phyloP scores from a whole-genome alignment of 2,797 vertebrate species.

The Gambusia yucatana region DNA sequence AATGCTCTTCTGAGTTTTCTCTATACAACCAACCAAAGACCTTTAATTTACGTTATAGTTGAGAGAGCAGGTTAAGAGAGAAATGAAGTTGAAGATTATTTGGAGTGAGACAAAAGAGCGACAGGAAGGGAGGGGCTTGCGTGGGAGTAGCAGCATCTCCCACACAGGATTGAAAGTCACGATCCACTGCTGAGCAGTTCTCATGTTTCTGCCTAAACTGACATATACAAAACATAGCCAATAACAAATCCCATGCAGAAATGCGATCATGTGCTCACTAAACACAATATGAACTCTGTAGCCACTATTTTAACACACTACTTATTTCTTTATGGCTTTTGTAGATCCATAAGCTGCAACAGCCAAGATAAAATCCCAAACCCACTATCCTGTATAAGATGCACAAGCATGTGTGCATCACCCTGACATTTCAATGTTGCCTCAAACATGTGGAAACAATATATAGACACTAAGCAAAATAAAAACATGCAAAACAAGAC shows the following conservation, averaged over 20 bases:
- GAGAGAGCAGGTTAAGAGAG: conserved; percentile 29
- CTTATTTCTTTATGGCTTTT: conserved; percentile 12
- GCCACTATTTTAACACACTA: background rate
- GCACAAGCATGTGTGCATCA: conserved; percentile 23
- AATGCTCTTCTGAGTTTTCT: background rate
- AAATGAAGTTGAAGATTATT: conserved; percentile 57
- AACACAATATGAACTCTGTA: background rate
- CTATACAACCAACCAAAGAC: background rate
- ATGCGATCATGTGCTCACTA: conserved; percentile 10
- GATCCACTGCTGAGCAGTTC: conserved; percentile 42
- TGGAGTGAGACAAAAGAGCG: conserved; percentile 29
- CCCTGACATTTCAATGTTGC: conserved; percentile 8
- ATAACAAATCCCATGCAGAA: conserved; percentile 19
- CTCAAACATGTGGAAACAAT: conserved; percentile 13
- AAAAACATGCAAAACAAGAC: conserved; percentile 14
- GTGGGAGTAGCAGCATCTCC: conserved; percentile 59
- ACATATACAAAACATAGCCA: conserved; percentile 31
- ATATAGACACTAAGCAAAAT: conserved; percentile 3
- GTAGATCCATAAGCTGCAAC: conserved; percentile 32
- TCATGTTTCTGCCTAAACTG: conserved; percentile 33
- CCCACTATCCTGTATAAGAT: background rate
- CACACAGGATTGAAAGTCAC: conserved; percentile 61
- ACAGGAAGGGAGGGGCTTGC: conserved; percentile 28
- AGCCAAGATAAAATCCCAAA: conserved; percentile 20
- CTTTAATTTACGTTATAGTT: background rate